phyloP scores from a whole-genome alignment of 2,797 vertebrate genomes.

The Lacerta viridis region DNA sequence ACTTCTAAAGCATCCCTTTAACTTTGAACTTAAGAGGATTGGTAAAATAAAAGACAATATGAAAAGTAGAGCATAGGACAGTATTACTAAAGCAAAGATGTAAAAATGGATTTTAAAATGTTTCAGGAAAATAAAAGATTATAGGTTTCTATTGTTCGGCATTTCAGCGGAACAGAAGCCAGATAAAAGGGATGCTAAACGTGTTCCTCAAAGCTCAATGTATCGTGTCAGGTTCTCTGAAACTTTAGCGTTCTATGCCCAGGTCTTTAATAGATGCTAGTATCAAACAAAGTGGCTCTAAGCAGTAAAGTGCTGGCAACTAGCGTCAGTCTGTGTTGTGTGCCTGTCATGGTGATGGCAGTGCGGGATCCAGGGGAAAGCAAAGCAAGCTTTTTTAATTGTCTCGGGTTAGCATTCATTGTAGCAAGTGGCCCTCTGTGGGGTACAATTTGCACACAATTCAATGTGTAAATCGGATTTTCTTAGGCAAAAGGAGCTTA shows the following conservation, averaged over 20 bases:
- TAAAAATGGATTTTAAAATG: not conserved
- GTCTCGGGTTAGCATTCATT: not conserved
- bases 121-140: constrained; percentile 20
- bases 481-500: not conserved
- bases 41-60: constrained; percentile 48
- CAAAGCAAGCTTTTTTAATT: not conserved
- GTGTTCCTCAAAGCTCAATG: not conserved
- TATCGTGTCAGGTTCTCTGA: constrained; percentile 26
- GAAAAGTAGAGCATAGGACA: not conserved
- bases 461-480: not conserved
- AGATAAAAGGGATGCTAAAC: constrained; percentile 43
- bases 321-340: not conserved
- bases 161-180: constrained; percentile 36
- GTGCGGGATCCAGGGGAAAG: not conserved
- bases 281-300: constrained; percentile 16
- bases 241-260: constrained; percentile 6
- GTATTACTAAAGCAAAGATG: not conserved
- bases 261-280: not conserved
- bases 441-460: not conserved
- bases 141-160: constrained; percentile 14
- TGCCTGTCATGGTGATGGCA: not conserved
- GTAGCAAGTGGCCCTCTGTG: not conserved
- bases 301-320: not conserved
- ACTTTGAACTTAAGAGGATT: constrained; percentile 38
- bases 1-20: constrained; percentile 47